Base-by-base conservation (phyloP, 2,113 vertebrate genomes). In the Rafetus swinhoei region DNA sequence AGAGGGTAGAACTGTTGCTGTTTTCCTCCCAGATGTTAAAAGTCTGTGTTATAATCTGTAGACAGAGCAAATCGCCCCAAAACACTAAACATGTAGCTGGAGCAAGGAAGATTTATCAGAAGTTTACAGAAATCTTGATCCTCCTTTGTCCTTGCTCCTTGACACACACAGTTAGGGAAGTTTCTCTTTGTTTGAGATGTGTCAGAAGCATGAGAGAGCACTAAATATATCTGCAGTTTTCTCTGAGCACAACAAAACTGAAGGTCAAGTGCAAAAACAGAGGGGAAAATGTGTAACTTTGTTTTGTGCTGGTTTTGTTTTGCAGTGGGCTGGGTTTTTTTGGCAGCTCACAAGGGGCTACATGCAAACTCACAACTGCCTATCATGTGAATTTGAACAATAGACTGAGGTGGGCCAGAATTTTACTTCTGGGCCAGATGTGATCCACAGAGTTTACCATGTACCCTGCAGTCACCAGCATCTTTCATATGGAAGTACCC, bases 191-290 rank as follows among this genome's bases (percentile, higher is more conserved):
- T n/a, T 50, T 52, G 72, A 52, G 53, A 27, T 24, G 80, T 29
- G 16, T 22, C 9, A 29, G 79, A 21, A 8, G 4, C 35, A n/a
- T 29, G 29, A 39, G 77, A 79, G 82, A 74, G 16, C 53, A 95
- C 65, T 86, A 56, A 82, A 86, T 74, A 15, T 53, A 53, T 65
- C 65, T 86, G 76, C 69, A 86, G 12, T 82, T 95, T 81, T 45
- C 69, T 35, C 79, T 86, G n/a, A 83, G 89, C 90, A 24, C 9
- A 52, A 3, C 27, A 87, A 0, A 0, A 0, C 53, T 50, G 56
- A 90, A 86, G 55, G 90, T 80, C 81, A 81, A 72, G 55, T 4
- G 2, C 1, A 50, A 82, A 77, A 96, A 29, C 57, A 84, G 35
- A 24, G 65, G 32, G 29, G 3, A 92, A 69, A 72, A 72, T 15